phyloP scores from a whole-genome alignment of 2,888 invertebrate genomes.

The Tupiocoris notatus region DNA sequence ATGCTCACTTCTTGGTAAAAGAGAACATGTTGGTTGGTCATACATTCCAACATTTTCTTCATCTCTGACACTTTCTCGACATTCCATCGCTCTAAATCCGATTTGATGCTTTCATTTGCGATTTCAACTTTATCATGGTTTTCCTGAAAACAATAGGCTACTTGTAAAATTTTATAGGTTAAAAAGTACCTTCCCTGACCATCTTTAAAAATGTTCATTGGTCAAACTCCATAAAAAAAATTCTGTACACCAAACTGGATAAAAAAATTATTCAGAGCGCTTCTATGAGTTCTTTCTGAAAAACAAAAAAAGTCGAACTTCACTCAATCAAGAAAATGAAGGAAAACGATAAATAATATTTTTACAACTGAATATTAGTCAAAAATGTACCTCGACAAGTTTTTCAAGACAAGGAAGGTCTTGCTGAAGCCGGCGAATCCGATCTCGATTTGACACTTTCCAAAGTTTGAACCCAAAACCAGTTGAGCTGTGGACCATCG shows the following conservation, averaged over 20 bases:
- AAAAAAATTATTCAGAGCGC: too few relatives aligned
- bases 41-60: slow-evolving; percentile 62
- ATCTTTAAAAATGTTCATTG: not conserved
- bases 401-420: slow-evolving; percentile 50
- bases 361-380: not conserved
- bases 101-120: slow-evolving; percentile 66
- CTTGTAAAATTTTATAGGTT: not conserved
- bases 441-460: slow-evolving; percentile 62
- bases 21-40: slow-evolving; percentile 65
- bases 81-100: slow-evolving; percentile 68
- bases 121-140: slow-evolving; percentile 65
- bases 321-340: not conserved
- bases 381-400: slow-evolving; percentile 52
- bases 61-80: slow-evolving; percentile 64
- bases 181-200: too few relatives aligned
- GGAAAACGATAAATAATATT: not conserved
- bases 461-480: slow-evolving; percentile 57
- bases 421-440: slow-evolving; percentile 56
- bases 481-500: slow-evolving; percentile 36
- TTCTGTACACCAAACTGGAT: too few relatives aligned
- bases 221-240: too few relatives aligned
- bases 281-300: not conserved
- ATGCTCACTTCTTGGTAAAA: slow-evolving; percentile 60
- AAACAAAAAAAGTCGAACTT: not conserved
- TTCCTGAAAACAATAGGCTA: slow-evolving; percentile 51